Conservation (phyloP, 2,888 invertebrate species). For the Chaitophorus viminalis region DNA sequence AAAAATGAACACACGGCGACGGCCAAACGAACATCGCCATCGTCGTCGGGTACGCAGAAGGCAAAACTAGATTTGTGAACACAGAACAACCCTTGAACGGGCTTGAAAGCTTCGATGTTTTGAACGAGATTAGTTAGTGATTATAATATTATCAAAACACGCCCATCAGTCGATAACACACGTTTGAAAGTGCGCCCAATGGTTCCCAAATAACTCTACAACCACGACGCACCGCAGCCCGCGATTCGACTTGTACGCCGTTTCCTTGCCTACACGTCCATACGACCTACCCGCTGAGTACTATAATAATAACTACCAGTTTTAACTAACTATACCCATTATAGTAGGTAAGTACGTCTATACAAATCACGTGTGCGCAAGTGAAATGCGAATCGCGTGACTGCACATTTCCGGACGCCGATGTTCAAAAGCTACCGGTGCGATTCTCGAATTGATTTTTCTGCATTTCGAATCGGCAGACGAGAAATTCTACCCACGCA, state of each 20-base stretch:
- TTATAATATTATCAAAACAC: conserved; percentile 41
- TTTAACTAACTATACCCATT: no score
- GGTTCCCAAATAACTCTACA: conserved; percentile 41
- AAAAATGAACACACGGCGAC: not conserved
- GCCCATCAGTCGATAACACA: conserved; percentile 59
- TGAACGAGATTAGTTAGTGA: conserved; percentile 55
- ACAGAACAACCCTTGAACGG: no score
- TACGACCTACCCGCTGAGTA: no score
- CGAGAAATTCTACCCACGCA: no score
- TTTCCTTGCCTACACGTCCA: not conserved
- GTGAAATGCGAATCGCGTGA: not conserved
- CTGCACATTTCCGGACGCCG: not conserved
- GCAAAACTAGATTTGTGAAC: no score
- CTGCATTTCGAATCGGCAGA: not conserved
- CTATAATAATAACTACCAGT: no score
- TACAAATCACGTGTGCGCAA: not conserved
- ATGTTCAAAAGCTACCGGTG: not conserved
- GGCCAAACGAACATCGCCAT: not conserved
- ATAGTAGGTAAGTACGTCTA: not conserved
- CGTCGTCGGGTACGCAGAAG: not conserved
- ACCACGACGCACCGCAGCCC: no score
- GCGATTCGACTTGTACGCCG: not conserved
- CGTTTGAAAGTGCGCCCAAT: conserved; percentile 6
- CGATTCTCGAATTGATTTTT: not conserved
- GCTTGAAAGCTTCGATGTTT: conserved; percentile 22